These are phyloP conservation scores for Acrobasis consociella DNA, from an alignment of 2,888 invertebrate genomes.

Conservation along the genomic window DNA sequence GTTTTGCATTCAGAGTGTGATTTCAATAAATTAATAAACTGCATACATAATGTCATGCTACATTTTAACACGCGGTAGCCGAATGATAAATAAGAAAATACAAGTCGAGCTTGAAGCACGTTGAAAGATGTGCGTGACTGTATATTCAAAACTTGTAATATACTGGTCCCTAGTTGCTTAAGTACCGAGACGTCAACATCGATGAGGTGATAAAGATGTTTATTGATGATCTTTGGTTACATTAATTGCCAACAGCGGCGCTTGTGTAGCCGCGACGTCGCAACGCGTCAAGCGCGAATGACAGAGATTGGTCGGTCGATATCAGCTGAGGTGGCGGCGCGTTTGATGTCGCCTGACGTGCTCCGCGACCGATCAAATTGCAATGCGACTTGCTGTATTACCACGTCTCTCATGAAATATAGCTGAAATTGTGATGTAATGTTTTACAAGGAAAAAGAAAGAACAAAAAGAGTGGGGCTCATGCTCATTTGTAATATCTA, in stretches of 20 bases:
- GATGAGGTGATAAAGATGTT: conserved; percentile 81
- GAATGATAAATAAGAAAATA: conserved; percentile 44
- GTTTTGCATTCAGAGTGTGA: neutral
- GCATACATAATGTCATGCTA: conserved; percentile 28
- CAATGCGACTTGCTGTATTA: conserved; percentile 37
- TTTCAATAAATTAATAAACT: conserved; percentile 16
- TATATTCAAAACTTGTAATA: conserved; percentile 69
- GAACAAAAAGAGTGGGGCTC: no score
- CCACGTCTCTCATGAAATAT: neutral
- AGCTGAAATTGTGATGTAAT: no score
- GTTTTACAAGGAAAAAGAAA: no score
- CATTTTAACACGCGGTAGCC: conserved; percentile 42
- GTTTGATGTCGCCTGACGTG: conserved; percentile 72
- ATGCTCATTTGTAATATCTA: no score
- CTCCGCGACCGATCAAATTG: conserved; percentile 75
- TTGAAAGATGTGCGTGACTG: conserved; percentile 72
- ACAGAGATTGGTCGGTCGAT: conserved; percentile 74
- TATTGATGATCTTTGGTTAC: conserved; percentile 80
- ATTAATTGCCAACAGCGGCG: conserved; percentile 79
- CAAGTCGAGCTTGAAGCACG: conserved; percentile 42
- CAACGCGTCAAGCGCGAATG: conserved; percentile 67
- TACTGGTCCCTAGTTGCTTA: conserved; percentile 65
- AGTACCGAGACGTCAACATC: conserved; percentile 68
- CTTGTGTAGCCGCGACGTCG: conserved; percentile 66
- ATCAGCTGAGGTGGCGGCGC: conserved; percentile 56